These are phyloP conservation scores for Neuroterus valhalla DNA, from an alignment of 1,140 invertebrate species.

Conservation along the genomic window DNA sequence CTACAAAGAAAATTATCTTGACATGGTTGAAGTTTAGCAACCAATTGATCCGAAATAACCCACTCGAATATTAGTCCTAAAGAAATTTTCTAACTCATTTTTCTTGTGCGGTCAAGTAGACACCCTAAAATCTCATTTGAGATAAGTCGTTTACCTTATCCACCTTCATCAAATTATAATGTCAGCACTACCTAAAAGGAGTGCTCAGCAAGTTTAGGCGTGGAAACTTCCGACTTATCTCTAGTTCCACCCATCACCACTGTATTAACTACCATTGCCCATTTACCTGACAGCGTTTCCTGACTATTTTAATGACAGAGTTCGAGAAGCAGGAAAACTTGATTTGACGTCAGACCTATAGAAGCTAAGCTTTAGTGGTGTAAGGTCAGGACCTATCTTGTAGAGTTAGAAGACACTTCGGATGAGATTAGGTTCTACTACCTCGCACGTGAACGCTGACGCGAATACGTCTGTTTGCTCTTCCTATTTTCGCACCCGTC, in stretches of 20 bases:
- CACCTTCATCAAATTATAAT: too few relatives aligned
- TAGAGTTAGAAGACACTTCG: background rate
- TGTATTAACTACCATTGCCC: background rate
- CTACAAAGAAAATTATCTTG: too few relatives aligned
- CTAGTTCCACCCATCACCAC: conserved; percentile 6
- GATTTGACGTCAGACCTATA: conserved; percentile 1
- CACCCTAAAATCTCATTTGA: too few relatives aligned
- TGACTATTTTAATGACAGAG: background rate
- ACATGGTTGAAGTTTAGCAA: too few relatives aligned
- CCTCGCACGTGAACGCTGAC: background rate
- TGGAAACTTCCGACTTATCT: background rate
- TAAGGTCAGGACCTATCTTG: background rate
- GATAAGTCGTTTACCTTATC: too few relatives aligned
- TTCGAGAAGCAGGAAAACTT: background rate
- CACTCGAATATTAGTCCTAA: too few relatives aligned
- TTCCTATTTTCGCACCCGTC: conserved; percentile 60
- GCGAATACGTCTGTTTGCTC: conserved; percentile 52
- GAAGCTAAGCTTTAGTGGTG: background rate
- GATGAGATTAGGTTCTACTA: conserved; percentile 15
- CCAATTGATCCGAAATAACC: too few relatives aligned
- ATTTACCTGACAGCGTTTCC: background rate
- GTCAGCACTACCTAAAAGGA: too few relatives aligned
- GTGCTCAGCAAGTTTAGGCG: background rate
- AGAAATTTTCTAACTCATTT: too few relatives aligned
- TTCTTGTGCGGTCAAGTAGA: too few relatives aligned